Evolutionary conservation across 2,113 vertebrate species (phyloP).

Genomic region (Thermophis baileyi): DNA sequence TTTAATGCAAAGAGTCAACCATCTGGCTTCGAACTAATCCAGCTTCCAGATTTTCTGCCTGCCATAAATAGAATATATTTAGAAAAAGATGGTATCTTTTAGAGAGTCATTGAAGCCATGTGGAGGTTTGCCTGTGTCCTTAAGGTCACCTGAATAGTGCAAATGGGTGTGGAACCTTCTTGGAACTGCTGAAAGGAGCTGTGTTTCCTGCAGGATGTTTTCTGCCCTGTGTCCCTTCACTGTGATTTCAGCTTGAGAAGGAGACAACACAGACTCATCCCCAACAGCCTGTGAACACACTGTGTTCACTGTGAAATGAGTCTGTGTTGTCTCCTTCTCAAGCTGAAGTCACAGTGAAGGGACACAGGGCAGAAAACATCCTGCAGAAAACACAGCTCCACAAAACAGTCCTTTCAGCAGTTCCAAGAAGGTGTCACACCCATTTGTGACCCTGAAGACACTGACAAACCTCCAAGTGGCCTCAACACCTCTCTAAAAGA

Average conservation of each 20-base stretch:
- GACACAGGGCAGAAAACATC: background rate
- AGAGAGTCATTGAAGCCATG: background rate
- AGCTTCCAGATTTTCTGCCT: background rate
- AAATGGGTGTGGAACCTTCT: background rate
- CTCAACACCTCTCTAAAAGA: background rate
- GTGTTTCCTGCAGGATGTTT: background rate
- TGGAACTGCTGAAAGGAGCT: background rate
- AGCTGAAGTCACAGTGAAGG: background rate
- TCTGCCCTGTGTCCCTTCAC: background rate
- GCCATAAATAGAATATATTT: background rate
- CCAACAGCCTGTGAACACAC: no score
- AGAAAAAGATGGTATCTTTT: background rate
- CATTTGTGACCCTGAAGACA: background rate
- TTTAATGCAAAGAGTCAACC: background rate
- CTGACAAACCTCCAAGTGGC: background rate
- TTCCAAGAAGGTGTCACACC: background rate
- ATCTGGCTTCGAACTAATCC: background rate
- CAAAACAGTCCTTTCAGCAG: background rate
- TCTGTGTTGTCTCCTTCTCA: background rate
- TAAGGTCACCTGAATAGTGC: background rate
- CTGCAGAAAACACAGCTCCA: background rate
- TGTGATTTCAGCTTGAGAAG: background rate
- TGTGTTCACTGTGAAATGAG: background rate
- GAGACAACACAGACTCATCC: no score
- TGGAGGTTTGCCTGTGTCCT: background rate